Percentiles rank a stretch among this genome's conserved stretches.
Conservation (phyloP, 2,113 vertebrate genomes). For the Lethenteron camtschaticum region DNA sequence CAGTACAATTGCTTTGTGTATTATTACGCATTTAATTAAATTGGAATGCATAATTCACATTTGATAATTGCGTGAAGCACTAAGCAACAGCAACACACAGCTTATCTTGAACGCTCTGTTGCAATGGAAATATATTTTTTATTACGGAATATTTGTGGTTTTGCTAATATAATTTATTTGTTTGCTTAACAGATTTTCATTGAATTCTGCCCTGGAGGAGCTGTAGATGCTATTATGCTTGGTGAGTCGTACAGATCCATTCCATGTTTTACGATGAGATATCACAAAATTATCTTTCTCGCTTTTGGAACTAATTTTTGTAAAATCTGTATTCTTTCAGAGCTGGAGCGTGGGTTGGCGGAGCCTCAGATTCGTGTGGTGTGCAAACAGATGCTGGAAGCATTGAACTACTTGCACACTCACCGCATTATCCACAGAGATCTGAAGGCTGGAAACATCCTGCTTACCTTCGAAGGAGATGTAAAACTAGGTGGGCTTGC, state of each 20-base stretch:
- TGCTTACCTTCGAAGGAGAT: conserved; percentile 69
- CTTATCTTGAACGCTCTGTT: too few species aligned
- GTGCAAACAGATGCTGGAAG: neutral
- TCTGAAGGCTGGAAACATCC: conserved; percentile 81
- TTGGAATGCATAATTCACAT: too few species aligned
- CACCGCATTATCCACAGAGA: conserved; percentile 36
- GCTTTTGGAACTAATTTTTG: neutral
- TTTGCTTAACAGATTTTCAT: conserved; percentile 66
- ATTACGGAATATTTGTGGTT: too few species aligned
- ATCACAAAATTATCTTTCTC: neutral
- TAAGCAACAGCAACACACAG: too few species aligned
- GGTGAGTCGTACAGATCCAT: conserved; percentile 21
- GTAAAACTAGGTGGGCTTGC: conserved; percentile 60
- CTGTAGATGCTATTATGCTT: conserved; percentile 57
- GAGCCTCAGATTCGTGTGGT: conserved; percentile 2
- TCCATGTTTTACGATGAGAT: neutral
- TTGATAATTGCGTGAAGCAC: too few species aligned
- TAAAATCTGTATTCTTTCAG: neutral
- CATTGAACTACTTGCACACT: conserved; percentile 1
- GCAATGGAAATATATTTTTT: too few species aligned
- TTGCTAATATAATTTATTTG: neutral
- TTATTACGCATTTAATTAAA: too few species aligned
- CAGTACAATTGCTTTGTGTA: too few species aligned
- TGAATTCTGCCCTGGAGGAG: conserved; percentile 75
- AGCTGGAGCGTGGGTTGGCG: conserved; percentile 2